Conservation (phyloP, 1,140 invertebrate species). For the Drosophila ficusphila region DNA sequence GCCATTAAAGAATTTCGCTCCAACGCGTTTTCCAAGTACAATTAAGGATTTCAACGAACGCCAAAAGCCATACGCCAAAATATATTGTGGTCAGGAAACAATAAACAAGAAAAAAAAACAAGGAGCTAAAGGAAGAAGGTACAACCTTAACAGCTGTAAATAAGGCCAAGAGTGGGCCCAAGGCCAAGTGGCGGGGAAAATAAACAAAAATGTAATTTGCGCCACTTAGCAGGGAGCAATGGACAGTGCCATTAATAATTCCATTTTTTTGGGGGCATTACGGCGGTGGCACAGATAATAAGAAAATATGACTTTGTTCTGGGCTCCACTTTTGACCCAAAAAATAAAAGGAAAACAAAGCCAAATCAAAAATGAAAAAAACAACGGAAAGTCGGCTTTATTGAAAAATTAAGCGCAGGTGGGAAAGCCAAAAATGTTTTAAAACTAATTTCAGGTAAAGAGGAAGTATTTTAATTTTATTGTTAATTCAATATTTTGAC, state of each 20-base stretch:
- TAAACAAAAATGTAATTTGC: constrained; percentile 82
- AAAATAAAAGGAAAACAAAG: constrained; percentile 20
- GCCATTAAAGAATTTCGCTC: constrained; percentile 64
- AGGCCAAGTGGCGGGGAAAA: constrained; percentile 65
- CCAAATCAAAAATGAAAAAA: neutral
- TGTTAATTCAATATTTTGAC: too few species aligned
- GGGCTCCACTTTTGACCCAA: constrained; percentile 13
- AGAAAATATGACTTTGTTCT: constrained; percentile 73
- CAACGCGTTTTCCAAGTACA: constrained; percentile 56
- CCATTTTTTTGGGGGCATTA: constrained; percentile 61
- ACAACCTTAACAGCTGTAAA: constrained; percentile 24
- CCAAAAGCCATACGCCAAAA: constrained; percentile 62
- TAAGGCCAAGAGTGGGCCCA: constrained; percentile 14
- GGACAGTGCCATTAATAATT: constrained; percentile 80
- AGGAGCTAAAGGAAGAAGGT: constrained; percentile 12
- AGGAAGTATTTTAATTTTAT: too few species aligned
- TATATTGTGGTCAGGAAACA: constrained; percentile 52
- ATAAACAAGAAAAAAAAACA: constrained; percentile 44
- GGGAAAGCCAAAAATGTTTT: neutral
- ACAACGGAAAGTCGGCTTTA: neutral
- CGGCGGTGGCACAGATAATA: constrained; percentile 63
- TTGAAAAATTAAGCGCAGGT: too few species aligned
- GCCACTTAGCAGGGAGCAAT: constrained; percentile 78
- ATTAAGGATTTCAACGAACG: constrained; percentile 61
- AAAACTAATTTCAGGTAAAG: too few species aligned